These are phyloP conservation scores for Acromyrmex charruanus DNA, from an alignment of 1,140 invertebrate genomes.

Conservation along the genomic window DNA sequence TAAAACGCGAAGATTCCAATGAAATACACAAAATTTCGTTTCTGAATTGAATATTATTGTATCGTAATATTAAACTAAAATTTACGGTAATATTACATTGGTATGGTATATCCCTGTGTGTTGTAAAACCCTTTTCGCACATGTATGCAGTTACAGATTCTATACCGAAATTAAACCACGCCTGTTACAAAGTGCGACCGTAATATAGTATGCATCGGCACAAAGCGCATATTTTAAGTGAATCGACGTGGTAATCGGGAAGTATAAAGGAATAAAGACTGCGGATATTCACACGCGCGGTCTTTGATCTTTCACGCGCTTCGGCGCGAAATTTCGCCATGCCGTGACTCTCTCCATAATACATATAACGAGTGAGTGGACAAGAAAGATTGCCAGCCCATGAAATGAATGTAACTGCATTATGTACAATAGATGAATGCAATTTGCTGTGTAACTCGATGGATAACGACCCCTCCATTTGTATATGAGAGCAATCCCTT, in stretches of 20 bases:
- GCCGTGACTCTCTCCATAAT: slow-evolving; percentile 13
- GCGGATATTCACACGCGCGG: background rate
- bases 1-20: background rate
- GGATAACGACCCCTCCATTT: slow-evolving; percentile 16
- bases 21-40: background rate
- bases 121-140: background rate
- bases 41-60: background rate
- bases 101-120: background rate
- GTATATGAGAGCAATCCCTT: slow-evolving; percentile 13
- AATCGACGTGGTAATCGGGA: slow-evolving; percentile 44
- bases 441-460: slow-evolving; percentile 33
- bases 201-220: slow-evolving; percentile 1
- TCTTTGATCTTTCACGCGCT: slow-evolving; percentile 32
- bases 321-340: background rate
- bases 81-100: slow-evolving; percentile 6
- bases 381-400: slow-evolving; percentile 28
- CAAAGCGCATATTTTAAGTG: slow-evolving; percentile 38
- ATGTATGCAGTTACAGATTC: background rate
- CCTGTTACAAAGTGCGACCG: background rate
- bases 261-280: slow-evolving; percentile 30
- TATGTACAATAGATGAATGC: slow-evolving; percentile 7
- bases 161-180: slow-evolving; percentile 16
- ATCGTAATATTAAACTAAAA: background rate
- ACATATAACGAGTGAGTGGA: slow-evolving; percentile 11
- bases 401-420: slow-evolving; percentile 35